Evolutionary conservation across 92 coral and sea anemone species (phyloP).

Genomic region (Ricordea florida): DNA sequence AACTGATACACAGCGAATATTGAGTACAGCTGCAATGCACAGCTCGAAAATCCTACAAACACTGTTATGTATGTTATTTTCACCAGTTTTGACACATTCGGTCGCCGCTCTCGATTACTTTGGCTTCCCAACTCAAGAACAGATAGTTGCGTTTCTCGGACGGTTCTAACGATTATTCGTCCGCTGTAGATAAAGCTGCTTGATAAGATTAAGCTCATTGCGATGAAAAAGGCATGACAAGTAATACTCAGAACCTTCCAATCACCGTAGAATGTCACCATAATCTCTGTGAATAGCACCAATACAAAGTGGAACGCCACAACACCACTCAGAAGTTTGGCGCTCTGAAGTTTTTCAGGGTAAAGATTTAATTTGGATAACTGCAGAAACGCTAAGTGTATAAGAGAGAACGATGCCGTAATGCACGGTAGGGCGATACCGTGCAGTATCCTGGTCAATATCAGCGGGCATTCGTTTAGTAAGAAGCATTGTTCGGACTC

Average conservation of each 20-base stretch:
- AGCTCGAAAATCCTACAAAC: conserved; percentile 53
- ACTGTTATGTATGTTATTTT: conserved; percentile 60
- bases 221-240: conserved; percentile 75
- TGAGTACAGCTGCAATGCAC: conserved; percentile 59
- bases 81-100: conserved; percentile 73
- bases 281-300: conserved; percentile 50
- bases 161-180: conserved; percentile 58
- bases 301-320: conserved; percentile 65
- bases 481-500: conserved; percentile 78
- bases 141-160: conserved; percentile 31
- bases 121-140: conserved; percentile 54
- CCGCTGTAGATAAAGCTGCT: conserved; percentile 76
- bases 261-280: conserved; percentile 54
- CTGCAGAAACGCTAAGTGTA: conserved; percentile 78
- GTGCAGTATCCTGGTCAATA: conserved; percentile 65
- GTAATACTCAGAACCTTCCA: conserved; percentile 55
- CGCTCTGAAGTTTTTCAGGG: conserved; percentile 75
- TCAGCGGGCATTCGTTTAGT: conserved; percentile 51
- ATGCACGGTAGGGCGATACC: conserved; percentile 80
- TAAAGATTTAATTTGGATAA: conserved; percentile 72
- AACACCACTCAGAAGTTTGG: conserved; percentile 53
- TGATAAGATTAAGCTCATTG: conserved; percentile 64
- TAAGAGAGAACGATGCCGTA: conserved; percentile 77
- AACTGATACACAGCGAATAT: conserved; percentile 53
- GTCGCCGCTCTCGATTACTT: neutral